Percentiles rank a stretch among this genome's conserved stretches.
Evolutionary conservation across 1,140 invertebrate genomes (phyloP).

Genomic region (Zaprionus lachaisei): DNA sequence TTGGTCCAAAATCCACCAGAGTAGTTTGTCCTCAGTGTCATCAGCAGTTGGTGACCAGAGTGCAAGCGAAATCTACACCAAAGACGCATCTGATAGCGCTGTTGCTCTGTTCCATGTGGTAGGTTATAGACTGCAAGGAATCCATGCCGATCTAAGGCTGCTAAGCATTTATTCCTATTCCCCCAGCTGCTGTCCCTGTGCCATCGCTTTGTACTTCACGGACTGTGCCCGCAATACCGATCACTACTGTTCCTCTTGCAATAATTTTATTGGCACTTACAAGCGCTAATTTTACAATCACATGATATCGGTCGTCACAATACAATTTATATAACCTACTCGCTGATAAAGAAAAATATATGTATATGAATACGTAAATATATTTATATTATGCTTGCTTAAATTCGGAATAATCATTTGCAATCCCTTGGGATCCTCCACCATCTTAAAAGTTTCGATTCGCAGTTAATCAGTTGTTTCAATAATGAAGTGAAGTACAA

Average conservation of each 20-base stretch:
- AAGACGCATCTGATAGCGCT: conserved; percentile 23
- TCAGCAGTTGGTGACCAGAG: neutral
- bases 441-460: too few species aligned
- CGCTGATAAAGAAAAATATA: too few species aligned
- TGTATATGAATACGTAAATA: too few species aligned
- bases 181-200: neutral
- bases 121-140: neutral
- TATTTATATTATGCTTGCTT: too few species aligned
- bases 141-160: too few species aligned
- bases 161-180: neutral
- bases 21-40: conserved; percentile 11
- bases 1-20: neutral
- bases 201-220: neutral
- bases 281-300: neutral
- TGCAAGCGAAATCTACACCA: neutral
- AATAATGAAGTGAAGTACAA: too few species aligned
- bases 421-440: too few species aligned
- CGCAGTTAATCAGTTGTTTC: too few species aligned
- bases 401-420: too few species aligned
- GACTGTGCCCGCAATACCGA: conserved; percentile 1
- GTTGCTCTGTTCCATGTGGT: conserved; percentile 9
- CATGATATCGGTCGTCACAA: too few species aligned
- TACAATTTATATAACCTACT: too few species aligned
- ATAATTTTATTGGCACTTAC: conserved; percentile 26
- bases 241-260: conserved; percentile 20